phyloP scores from a whole-genome alignment of 1,140 invertebrate species.

The Leptinotarsa lineolata region DNA sequence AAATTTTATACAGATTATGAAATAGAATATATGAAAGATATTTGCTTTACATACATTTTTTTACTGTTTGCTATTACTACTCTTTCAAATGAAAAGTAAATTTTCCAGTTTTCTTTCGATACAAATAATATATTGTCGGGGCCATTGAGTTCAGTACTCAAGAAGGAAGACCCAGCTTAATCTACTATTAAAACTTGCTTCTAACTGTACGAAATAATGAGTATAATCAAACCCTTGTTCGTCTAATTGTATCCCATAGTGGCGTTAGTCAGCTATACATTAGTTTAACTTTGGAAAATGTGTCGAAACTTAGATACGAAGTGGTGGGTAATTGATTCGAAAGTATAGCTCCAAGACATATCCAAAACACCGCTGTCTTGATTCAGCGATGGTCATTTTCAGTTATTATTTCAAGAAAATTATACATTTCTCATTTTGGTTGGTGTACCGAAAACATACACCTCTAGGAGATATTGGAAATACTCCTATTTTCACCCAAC shows the following conservation, averaged over 20 bases:
- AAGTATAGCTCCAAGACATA: background rate
- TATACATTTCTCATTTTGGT: conserved; percentile 1
- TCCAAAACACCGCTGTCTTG: background rate
- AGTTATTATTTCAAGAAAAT: conserved; percentile 4
- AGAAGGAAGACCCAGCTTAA: too few relatives aligned
- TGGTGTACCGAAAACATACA: background rate
- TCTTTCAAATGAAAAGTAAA: too few relatives aligned
- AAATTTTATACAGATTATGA: too few relatives aligned
- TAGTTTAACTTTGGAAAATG: background rate
- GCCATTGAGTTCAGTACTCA: too few relatives aligned
- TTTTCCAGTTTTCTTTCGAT: too few relatives aligned
- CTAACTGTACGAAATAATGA: conserved; percentile 1
- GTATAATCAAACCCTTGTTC: background rate
- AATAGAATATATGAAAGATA: too few relatives aligned
- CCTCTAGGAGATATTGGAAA: too few relatives aligned
- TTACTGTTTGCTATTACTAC: too few relatives aligned
- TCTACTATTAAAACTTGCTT: background rate
- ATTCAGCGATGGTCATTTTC: background rate
- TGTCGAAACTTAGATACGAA: conserved; percentile 3
- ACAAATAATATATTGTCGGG: too few relatives aligned
- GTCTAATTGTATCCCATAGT: background rate
- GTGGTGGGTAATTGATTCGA: conserved; percentile 5
- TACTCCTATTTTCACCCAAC: too few relatives aligned
- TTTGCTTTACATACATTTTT: too few relatives aligned
- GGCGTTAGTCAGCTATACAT: background rate